Evolutionary conservation across 1,140 invertebrate genomes (phyloP).

Genomic region (Kradibia gibbosae): DNA sequence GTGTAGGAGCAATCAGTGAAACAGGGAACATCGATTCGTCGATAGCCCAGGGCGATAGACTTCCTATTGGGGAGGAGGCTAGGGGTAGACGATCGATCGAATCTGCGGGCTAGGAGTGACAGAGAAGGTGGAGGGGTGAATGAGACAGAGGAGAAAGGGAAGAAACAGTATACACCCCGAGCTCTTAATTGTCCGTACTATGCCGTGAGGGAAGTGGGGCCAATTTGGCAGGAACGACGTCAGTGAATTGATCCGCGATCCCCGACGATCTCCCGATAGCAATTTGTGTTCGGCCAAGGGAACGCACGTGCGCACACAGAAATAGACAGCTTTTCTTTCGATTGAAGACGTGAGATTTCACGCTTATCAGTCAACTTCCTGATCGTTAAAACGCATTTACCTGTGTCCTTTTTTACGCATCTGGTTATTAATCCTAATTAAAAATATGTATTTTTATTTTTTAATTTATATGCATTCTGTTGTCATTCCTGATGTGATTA

Average conservation of each 20-base stretch:
- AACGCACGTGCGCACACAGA: too few species aligned
- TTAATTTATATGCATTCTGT: too few species aligned
- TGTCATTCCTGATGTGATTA: too few species aligned
- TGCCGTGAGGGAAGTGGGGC: constrained; percentile 36
- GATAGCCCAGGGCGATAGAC: not conserved
- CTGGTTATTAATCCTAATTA: too few species aligned
- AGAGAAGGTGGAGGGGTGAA: too few species aligned
- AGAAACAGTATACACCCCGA: constrained; percentile 3
- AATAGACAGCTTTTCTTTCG: not conserved
- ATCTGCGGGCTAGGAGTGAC: too few species aligned
- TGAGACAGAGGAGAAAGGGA: not conserved
- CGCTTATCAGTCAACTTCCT: not conserved
- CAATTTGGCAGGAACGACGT: constrained; percentile 48
- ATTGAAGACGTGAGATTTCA: not conserved
- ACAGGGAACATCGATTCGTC: not conserved
- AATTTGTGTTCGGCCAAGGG: not conserved
- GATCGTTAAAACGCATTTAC: too few species aligned
- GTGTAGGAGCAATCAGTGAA: not conserved
- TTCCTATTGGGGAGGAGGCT: not conserved
- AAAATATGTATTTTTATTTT: too few species aligned
- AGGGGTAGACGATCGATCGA: too few species aligned
- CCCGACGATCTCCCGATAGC: not conserved
- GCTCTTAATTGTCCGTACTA: constrained; percentile 49
- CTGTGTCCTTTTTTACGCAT: not conserved
- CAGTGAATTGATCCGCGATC: not conserved